Conservation (phyloP, 2,113 vertebrate genomes). For the Piaya cayana region DNA sequence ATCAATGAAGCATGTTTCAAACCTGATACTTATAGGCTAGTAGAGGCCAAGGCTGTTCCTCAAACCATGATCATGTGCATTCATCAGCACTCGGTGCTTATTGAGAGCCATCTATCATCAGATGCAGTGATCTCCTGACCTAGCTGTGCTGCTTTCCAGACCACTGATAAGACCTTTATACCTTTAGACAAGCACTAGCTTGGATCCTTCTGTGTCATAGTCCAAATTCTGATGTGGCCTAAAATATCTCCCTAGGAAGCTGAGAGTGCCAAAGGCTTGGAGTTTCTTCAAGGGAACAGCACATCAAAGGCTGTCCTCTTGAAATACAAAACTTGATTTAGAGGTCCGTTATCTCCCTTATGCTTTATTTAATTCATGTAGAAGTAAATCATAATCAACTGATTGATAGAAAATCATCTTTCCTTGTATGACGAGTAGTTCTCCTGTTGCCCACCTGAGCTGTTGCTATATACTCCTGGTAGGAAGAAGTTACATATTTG, state of each 20-base stretch:
- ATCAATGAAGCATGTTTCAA: neutral
- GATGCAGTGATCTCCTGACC: neutral
- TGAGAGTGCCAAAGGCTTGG: neutral
- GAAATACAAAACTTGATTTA: neutral
- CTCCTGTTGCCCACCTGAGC: neutral
- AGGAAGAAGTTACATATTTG: neutral
- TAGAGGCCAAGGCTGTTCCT: neutral
- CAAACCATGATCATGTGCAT: rapidly evolving
- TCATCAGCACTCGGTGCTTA: neutral
- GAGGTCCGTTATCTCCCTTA: neutral
- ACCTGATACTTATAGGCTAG: neutral
- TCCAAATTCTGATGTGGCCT: neutral
- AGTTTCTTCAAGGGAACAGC: neutral
- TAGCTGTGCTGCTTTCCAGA: neutral
- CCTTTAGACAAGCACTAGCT: neutral
- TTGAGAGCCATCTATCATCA: neutral
- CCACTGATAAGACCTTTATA: neutral
- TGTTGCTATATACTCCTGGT: neutral
- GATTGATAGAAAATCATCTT: neutral
- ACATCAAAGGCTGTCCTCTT: neutral
- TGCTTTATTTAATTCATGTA: neutral
- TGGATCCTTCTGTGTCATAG: neutral
- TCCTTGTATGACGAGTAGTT: neutral
- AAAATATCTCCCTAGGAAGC: neutral
- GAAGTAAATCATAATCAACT: neutral